A percentile compares a stretch with the other conserved stretches of the same genome.
phyloP scores from a whole-genome alignment of 64 coral and sea anemone species.

The Pachyseris speciosa region DNA sequence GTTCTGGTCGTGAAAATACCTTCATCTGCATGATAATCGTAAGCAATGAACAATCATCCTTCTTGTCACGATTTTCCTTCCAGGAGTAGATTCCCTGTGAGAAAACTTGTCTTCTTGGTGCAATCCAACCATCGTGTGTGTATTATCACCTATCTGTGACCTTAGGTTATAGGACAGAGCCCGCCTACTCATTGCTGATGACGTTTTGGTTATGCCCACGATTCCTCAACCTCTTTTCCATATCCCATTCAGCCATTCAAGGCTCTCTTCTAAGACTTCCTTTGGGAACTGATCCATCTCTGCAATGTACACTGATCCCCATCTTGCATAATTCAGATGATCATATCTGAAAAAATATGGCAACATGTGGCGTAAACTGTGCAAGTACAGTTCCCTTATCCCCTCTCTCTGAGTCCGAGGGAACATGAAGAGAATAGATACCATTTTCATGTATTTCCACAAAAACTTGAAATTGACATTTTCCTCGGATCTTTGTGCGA shows the following conservation, averaged over 20 bases:
- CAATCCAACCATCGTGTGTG: conserved; percentile 58
- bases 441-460: conserved; percentile 70
- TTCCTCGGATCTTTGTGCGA: conserved; percentile 40
- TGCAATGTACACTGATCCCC: conserved; percentile 37
- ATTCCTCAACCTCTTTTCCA: conserved; percentile 44
- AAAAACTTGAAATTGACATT: conserved; percentile 65
- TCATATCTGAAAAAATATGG: no score
- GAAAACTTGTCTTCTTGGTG: conserved; percentile 51
- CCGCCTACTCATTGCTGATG: conserved; percentile 38
- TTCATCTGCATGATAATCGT: no score
- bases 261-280: conserved; percentile 41
- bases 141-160: conserved; percentile 33
- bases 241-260: conserved; percentile 69
- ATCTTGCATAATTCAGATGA: conserved; percentile 32
- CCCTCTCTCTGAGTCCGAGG: no score
- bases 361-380: no score
- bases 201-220: conserved; percentile 37
- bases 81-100: conserved; percentile 52
- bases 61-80: conserved; percentile 36
- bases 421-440: conserved; percentile 63
- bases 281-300: conserved; percentile 59
- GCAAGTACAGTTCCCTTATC: no score
- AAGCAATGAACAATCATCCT: no score
- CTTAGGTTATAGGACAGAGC: conserved; percentile 38
- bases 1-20: conserved; percentile 15